Evolutionary conservation across 2,888 invertebrate genomes (phyloP).

Genomic region (Eilema depressum): DNA sequence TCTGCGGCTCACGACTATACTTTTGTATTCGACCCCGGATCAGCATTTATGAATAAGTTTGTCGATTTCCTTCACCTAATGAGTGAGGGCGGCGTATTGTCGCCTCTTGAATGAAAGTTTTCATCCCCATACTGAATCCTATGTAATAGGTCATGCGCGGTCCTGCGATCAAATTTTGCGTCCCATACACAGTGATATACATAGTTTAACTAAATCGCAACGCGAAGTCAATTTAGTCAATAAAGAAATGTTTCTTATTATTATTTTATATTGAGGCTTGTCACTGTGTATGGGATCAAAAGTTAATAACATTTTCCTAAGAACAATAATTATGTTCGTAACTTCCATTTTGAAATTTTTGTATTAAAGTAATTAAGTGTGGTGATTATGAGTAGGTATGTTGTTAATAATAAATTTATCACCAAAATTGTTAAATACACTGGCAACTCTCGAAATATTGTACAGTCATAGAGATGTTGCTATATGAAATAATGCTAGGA

Average conservation of each 20-base stretch:
- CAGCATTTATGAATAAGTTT: slow-evolving; percentile 14
- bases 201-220: not conserved
- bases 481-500: slow-evolving; percentile 29
- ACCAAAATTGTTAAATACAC: slow-evolving; percentile 12
- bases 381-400: slow-evolving; percentile 12
- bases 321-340: slow-evolving; percentile 15
- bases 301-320: not conserved
- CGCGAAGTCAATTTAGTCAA: slow-evolving; percentile 3
- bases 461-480: slow-evolving; percentile 27
- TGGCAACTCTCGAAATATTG: slow-evolving; percentile 19
- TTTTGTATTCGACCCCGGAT: slow-evolving; percentile 10
- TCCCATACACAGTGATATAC: slow-evolving; percentile 3
- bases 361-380: slow-evolving; percentile 24
- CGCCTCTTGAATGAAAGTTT: not conserved
- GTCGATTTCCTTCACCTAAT: not conserved
- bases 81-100: not conserved
- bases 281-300: slow-evolving; percentile 12
- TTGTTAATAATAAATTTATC: slow-evolving; percentile 17
- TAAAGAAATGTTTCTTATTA: not conserved
- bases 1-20: slow-evolving; percentile 2
- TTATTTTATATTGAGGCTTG: not conserved
- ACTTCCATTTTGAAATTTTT: slow-evolving; percentile 37
- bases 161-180: not conserved
- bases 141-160: not conserved
- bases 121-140: not conserved